Conservation (phyloP, 1,140 invertebrate species). For the Drosophila albomicans region DNA sequence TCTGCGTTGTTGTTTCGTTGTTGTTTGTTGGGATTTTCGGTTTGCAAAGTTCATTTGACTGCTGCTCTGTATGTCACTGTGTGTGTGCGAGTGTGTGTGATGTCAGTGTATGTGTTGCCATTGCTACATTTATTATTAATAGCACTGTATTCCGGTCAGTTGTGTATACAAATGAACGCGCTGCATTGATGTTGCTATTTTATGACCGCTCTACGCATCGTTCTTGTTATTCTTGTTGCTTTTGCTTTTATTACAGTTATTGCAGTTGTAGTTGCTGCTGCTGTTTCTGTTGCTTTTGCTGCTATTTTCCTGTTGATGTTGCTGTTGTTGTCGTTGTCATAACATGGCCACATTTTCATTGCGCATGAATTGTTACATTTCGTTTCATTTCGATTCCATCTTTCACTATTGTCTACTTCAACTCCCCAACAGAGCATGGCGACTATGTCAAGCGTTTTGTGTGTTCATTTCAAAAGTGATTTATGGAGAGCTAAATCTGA, state of each 20-base stretch:
- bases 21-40: constrained; percentile 53
- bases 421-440: neutral
- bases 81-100: constrained; percentile 13
- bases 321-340: constrained; percentile 50
- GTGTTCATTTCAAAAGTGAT: neutral
- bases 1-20: constrained; percentile 22
- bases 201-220: constrained; percentile 65
- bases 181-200: constrained; percentile 81
- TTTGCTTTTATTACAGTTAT: constrained; percentile 37
- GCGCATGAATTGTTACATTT: constrained; percentile 56
- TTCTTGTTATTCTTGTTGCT: constrained; percentile 20
- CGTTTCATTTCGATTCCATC: constrained; percentile 32
- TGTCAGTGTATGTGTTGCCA: constrained; percentile 25
- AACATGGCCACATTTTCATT: constrained; percentile 71
- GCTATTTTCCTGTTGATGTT: neutral
- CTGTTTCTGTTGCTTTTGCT: constrained; percentile 39
- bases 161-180: constrained; percentile 66
- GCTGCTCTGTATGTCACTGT: constrained; percentile 33
- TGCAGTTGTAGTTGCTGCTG: constrained; percentile 30
- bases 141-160: constrained; percentile 78
- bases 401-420: constrained; percentile 6
- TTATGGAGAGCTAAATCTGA: neutral
- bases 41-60: constrained; percentile 79
- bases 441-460: neutral
- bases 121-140: constrained; percentile 81